Percentiles rank a stretch among this genome's conserved stretches.
Evolutionary conservation across 2,797 vertebrate genomes (phyloP).

Genomic region (Chelidonichthys spinosus): DNA sequence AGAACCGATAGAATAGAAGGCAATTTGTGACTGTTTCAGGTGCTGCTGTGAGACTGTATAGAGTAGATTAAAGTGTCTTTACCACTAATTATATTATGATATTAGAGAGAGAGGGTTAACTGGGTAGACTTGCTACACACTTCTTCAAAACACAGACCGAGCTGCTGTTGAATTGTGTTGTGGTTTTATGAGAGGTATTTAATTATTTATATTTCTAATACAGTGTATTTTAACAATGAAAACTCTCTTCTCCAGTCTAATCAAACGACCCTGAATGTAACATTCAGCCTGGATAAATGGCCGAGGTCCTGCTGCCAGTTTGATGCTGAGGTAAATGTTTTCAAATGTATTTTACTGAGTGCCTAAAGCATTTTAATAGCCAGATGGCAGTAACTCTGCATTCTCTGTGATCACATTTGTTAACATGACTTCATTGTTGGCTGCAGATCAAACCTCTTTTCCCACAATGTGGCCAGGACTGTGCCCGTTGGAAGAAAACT

Average conservation of each 20-base stretch:
- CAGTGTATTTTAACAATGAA: background rate
- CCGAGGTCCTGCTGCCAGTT: slow-evolving; percentile 74
- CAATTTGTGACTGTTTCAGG: no score
- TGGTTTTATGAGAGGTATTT: background rate
- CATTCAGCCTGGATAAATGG: slow-evolving; percentile 68
- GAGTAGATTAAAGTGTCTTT: background rate
- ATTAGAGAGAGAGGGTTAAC: background rate
- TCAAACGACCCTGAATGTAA: slow-evolving; percentile 43
- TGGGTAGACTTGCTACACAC: background rate
- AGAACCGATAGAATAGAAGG: no score
- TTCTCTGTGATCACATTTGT: background rate
- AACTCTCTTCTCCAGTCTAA: slow-evolving; percentile 49
- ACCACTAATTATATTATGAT: background rate
- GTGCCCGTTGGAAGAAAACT: slow-evolving; percentile 65
- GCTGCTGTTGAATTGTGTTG: background rate
- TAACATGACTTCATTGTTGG: slow-evolving; percentile 8
- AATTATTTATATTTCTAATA: no score
- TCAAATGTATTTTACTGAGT: background rate
- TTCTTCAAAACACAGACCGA: background rate
- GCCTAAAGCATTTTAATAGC: background rate
- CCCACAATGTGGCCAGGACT: slow-evolving; percentile 85
- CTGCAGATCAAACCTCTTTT: slow-evolving; percentile 90
- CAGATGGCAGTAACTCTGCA: background rate
- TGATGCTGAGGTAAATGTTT: slow-evolving; percentile 63
- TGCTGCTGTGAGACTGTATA: no score